Evolutionary conservation across 2,797 vertebrate species (phyloP).

Genomic region (Garrulus glandarius): DNA sequence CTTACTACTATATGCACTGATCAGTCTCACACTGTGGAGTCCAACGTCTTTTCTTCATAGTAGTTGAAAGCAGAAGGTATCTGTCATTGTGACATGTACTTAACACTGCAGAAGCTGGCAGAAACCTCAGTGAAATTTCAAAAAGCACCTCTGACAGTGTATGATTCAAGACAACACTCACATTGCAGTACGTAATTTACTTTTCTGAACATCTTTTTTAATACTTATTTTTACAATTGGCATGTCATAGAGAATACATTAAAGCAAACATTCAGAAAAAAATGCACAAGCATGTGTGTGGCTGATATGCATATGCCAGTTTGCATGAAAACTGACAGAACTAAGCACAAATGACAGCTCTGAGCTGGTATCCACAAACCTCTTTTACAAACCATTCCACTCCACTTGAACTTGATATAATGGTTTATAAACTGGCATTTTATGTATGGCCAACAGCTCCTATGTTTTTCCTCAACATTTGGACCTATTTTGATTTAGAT

Average conservation of each 20-base stretch:
- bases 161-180: not conserved
- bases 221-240: slow-evolving; percentile 38
- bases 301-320: not conserved
- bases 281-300: not conserved
- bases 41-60: not conserved
- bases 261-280: slow-evolving; percentile 37
- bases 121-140: not conserved
- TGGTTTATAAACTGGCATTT: not conserved
- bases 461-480: not conserved
- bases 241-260: not conserved
- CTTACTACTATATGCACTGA: not conserved
- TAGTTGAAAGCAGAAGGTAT: not conserved
- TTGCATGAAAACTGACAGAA: not conserved
- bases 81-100: not conserved
- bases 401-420: not conserved
- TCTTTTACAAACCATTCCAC: not conserved
- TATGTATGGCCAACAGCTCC: not conserved
- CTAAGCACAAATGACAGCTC: not conserved
- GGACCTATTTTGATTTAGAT: not conserved
- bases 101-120: not conserved
- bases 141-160: not conserved
- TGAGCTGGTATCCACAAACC: not conserved
- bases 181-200: not conserved
- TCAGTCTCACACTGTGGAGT: not conserved
- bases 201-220: slow-evolving; percentile 15